Evolutionary conservation across 2,113 vertebrate genomes (phyloP).

Genomic region (Ondatra zibethicus): DNA sequence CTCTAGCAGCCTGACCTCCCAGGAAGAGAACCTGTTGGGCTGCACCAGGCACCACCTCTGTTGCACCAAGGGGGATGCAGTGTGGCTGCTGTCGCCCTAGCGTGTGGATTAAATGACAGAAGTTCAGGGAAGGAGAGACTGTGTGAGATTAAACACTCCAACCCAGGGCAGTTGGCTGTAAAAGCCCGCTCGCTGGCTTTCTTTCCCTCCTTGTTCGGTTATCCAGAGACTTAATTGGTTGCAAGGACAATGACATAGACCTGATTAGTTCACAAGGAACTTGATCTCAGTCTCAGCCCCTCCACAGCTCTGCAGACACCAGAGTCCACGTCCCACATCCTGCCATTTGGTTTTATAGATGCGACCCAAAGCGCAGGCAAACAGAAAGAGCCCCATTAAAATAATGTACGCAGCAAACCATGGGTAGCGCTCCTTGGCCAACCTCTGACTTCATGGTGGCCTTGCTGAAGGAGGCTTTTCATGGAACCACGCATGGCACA

Average conservation of each 20-base stretch:
- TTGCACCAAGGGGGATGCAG: accelerated
- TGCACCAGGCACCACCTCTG: too few species aligned
- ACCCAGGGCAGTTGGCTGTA: too few species aligned
- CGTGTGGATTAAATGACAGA: background rate
- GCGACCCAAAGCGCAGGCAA: background rate
- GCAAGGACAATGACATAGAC: too few species aligned
- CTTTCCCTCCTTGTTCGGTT: accelerated
- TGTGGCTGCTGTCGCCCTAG: background rate
- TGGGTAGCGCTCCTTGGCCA: background rate
- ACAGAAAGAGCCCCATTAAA: background rate
- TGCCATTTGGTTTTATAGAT: background rate
- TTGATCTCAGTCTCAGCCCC: background rate
- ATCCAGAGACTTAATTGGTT: background rate
- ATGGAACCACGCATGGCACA: accelerated
- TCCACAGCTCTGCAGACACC: background rate
- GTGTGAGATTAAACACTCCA: background rate
- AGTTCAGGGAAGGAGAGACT: background rate
- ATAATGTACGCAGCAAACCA: accelerated
- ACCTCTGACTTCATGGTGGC: background rate
- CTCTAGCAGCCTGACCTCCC: background rate
- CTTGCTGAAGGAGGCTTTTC: background rate
- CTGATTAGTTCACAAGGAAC: background rate
- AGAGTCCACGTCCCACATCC: background rate
- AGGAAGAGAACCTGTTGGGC: accelerated
- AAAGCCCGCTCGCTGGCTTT: background rate